These are phyloP conservation scores for Oedothorax gibbosus DNA, from an alignment of 1,140 invertebrate species.

Conservation along the genomic window DNA sequence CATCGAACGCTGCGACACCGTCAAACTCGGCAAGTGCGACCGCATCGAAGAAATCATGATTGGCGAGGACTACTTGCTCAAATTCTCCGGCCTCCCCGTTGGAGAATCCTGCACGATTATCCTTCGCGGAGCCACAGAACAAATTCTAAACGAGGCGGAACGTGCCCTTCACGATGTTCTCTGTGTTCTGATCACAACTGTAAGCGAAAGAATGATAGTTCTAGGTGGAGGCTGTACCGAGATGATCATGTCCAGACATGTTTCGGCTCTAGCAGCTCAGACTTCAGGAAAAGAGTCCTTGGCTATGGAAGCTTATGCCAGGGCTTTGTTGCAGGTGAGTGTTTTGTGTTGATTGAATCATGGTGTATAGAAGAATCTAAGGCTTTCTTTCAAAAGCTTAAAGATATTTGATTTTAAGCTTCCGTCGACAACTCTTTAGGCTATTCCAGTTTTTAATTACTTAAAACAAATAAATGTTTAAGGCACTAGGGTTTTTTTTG, in stretches of 20 bases:
- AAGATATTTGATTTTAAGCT: no score
- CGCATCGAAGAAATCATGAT: conserved; percentile 98
- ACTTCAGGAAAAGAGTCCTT: conserved; percentile 98
- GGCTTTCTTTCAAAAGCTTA: no score
- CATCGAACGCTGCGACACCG: conserved; percentile 92
- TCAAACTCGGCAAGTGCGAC: conserved; percentile 94
- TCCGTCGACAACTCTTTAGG: no score
- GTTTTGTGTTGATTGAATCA: neutral
- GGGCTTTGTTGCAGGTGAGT: conserved; percentile 76
- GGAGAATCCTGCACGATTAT: conserved; percentile 98
- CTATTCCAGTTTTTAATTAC: no score
- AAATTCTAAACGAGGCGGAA: conserved; percentile 99
- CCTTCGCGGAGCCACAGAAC: conserved; percentile 97
- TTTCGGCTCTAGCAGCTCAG: conserved; percentile 83
- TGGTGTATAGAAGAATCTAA: no score
- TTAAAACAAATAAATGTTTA: no score
- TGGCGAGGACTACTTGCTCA: conserved; percentile 95
- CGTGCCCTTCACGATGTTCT: conserved; percentile 97
- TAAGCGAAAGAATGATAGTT: conserved; percentile 90
- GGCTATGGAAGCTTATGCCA: conserved; percentile 96
- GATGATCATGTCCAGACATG: conserved; percentile 96
- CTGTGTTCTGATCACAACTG: conserved; percentile 95
- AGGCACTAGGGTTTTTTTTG: no score
- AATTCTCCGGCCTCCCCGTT: conserved; percentile 93
- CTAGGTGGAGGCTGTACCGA: conserved; percentile 95